Base-by-base conservation (phyloP, 2,888 invertebrate genomes). In the Subacronicta megacephala region DNA sequence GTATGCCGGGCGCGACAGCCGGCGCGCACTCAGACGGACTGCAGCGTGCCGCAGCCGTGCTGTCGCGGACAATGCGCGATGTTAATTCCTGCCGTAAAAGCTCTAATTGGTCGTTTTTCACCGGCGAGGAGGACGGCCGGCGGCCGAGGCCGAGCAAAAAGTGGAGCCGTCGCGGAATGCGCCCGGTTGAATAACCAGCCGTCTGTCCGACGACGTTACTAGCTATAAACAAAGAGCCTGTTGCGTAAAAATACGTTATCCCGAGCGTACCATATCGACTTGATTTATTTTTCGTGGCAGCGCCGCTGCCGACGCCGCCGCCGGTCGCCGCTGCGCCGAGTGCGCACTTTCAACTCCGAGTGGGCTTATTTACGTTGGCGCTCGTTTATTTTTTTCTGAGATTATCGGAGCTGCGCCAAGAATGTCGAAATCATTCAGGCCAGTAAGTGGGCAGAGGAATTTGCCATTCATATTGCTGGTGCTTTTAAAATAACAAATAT, bases 381-480 rank as follows among this genome's bases (percentile, higher is more conserved):
- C 79, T 85, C 85, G 87, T 90, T 92, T 89, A 87, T 91, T 92
- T 92, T 90, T 91, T 91, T 87, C 86, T 82, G 84, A 76, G 89
- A 90, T 92, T 87, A 93, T 91, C 92, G 92, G 89, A 90, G 83
- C 87, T 78, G 87, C 88, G 94, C 93, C 94, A 94, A 93, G 93
- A 93, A 93, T 93, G 91, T 93, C 84, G 93, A 93, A 92, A 93
- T 91, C 94, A 94, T 94, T 94, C 93, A 94, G 94, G 88, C 87
- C 91, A 89, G 92, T 89, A 90, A 92, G 93, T 93, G 92, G 93
- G 92, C 82, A 85, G 91, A 88, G 90, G 92, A 88, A 93, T 93
- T 89, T 80, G 88, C 93, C 94, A 94, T 94, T 94, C 93, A 94
- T 93, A 92, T 92, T 72, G 77, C 71, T 79, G 85, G 78, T 82